These are phyloP conservation scores for Chloroclystis v-ata DNA, from an alignment of 2,888 invertebrate genomes.

Conservation along the genomic window DNA sequence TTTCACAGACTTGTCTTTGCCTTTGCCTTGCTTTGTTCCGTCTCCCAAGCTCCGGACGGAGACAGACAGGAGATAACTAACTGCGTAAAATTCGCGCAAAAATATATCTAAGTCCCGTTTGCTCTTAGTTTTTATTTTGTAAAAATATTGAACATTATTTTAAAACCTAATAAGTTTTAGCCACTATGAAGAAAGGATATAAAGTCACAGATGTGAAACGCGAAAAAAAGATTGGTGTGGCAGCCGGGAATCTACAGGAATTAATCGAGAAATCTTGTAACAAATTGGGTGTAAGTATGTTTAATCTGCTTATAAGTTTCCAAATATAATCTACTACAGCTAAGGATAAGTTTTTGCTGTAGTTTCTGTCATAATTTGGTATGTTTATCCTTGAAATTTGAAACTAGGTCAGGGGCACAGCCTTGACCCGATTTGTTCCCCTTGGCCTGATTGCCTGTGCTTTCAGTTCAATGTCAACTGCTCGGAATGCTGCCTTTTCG, in stretches of 20 bases:
- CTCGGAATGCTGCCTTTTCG: slow-evolving; percentile 71
- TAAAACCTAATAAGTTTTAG: too few relatives aligned
- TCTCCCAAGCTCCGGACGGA: too few relatives aligned
- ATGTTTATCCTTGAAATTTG: slow-evolving; percentile 38
- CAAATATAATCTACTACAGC: slow-evolving; percentile 16
- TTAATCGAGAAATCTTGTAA: slow-evolving; percentile 82
- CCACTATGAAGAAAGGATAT: slow-evolving; percentile 80
- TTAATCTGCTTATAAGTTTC: too few relatives aligned
- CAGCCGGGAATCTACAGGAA: slow-evolving; percentile 81
- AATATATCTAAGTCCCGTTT: too few relatives aligned
- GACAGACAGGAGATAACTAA: too few relatives aligned
- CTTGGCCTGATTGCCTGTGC: slow-evolving; percentile 51
- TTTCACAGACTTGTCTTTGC: too few relatives aligned
- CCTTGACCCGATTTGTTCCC: slow-evolving; percentile 57
- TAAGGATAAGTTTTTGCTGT: slow-evolving; percentile 13
- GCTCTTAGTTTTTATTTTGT: too few relatives aligned
- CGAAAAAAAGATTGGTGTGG: slow-evolving; percentile 83
- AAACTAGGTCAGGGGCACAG: slow-evolving; percentile 49
- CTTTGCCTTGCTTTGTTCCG: too few relatives aligned
- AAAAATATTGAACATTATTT: too few relatives aligned
- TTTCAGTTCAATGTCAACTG: slow-evolving; percentile 72
- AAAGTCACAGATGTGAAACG: slow-evolving; percentile 84
- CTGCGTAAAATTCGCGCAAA: background rate
- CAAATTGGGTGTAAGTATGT: slow-evolving; percentile 80
- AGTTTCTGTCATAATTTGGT: slow-evolving; percentile 36